Percentiles rank a stretch among this genome's conserved stretches.
Evolutionary conservation across 2,113 vertebrate species (phyloP).

Genomic region (Gadus chalcogrammus): DNA sequence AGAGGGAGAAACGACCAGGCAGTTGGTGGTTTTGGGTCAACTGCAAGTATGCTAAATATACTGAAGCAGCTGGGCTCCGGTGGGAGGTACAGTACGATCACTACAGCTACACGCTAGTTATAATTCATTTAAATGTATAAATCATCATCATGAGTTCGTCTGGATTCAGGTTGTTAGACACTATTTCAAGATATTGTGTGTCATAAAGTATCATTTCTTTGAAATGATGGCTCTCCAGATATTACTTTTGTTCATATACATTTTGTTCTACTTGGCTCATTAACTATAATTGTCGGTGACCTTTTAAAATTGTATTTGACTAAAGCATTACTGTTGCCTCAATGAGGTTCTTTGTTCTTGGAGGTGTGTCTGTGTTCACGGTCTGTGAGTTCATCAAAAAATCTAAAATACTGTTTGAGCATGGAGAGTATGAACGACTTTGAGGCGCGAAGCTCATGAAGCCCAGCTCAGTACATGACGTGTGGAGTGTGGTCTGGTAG

Average conservation of each 20-base stretch:
- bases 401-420: too few species aligned
- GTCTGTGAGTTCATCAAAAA: background rate
- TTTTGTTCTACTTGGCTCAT: too few species aligned
- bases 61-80: conserved; percentile 67
- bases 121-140: conserved; percentile 7
- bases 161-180: background rate
- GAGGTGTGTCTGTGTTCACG: background rate
- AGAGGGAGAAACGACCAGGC: background rate
- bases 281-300: too few species aligned
- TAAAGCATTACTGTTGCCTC: too few species aligned
- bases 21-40: conserved; percentile 3
- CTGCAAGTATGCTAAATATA: conserved; percentile 69
- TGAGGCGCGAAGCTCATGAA: background rate
- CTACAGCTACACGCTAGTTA: too few species aligned
- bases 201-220: background rate
- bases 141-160: background rate
- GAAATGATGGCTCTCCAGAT: too few species aligned
- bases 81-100: conserved; percentile 45
- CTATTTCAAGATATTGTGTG: background rate
- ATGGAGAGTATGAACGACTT: background rate
- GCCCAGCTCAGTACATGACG: background rate
- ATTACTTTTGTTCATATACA: too few species aligned
- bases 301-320: too few species aligned
- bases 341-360: too few species aligned
- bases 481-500: background rate